Percentiles rank a stretch among this genome's conserved stretches.
Evolutionary conservation across 2,113 vertebrate species (phyloP).

Genomic region (Maccullochella peelii): DNA sequence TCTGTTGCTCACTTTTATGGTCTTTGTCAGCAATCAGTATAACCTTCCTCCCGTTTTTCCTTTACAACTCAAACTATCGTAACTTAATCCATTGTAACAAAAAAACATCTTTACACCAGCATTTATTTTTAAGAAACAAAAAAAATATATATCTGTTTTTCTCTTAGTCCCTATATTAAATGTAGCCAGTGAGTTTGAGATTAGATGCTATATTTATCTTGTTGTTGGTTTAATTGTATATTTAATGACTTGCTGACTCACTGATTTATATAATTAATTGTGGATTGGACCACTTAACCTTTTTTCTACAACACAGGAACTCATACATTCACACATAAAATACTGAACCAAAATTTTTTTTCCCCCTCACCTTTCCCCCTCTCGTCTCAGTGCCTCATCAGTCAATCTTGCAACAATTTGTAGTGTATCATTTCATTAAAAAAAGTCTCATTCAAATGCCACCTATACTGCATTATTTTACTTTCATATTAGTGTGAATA

Average conservation of each 20-base stretch:
- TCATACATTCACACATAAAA: neutral
- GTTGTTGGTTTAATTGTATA: neutral
- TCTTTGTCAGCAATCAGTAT: neutral
- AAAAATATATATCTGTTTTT: neutral
- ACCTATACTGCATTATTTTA: neutral
- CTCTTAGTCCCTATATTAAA: neutral
- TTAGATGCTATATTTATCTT: neutral
- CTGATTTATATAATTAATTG: neutral
- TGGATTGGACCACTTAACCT: neutral
- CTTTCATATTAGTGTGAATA: neutral
- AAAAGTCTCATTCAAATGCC: neutral
- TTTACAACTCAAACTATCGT: neutral
- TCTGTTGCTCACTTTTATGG: conserved; percentile 1
- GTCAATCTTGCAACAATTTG: neutral
- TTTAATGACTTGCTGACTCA: neutral
- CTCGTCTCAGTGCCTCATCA: neutral
- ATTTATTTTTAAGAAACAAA: neutral
- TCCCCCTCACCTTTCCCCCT: neutral
- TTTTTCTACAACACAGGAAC: neutral
- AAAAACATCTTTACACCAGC: neutral
- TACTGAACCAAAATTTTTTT: neutral
- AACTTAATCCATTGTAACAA: neutral
- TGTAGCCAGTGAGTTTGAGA: neutral
- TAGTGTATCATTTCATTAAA: neutral
- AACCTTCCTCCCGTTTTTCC: neutral